A percentile compares a stretch with the other conserved stretches of the same genome.
phyloP scores from a whole-genome alignment of 2,797 vertebrate species.

The Lacerta bilineata region DNA sequence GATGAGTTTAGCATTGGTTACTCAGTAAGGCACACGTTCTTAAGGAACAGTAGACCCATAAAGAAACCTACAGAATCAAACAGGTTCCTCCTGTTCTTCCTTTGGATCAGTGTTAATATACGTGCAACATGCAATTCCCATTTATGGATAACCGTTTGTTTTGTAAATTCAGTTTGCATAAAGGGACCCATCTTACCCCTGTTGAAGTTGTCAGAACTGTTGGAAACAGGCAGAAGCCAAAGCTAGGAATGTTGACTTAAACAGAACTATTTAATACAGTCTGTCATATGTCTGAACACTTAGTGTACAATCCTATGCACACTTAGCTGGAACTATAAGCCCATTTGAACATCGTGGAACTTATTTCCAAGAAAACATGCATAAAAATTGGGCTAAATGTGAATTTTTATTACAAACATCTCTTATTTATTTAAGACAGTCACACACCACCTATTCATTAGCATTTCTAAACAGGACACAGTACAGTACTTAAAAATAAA shows the following conservation, averaged over 20 bases:
- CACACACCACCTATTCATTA: no score
- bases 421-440: no score
- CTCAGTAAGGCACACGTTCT: neutral
- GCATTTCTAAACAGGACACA: no score
- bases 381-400: neutral
- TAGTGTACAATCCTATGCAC: neutral
- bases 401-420: neutral
- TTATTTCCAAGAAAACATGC: neutral
- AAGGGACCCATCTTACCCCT: neutral
- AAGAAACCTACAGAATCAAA: conserved; percentile 24
- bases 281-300: conserved; percentile 16
- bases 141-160: conserved; percentile 5
- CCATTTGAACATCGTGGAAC: neutral
- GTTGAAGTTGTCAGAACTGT: conserved; percentile 16
- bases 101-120: conserved; percentile 30
- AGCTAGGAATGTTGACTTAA: neutral
- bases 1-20: neutral
- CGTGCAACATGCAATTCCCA: conserved; percentile 39
- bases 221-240: neutral
- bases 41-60: neutral
- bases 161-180: neutral
- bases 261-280: conserved; percentile 20
- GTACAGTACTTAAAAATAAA: no score
- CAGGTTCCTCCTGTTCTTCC: conserved; percentile 6
- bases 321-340: neutral